A percentile compares a stretch with the other conserved stretches of the same genome.
phyloP scores from a whole-genome alignment of 2,888 invertebrate species.

The Salticus scenicus region DNA sequence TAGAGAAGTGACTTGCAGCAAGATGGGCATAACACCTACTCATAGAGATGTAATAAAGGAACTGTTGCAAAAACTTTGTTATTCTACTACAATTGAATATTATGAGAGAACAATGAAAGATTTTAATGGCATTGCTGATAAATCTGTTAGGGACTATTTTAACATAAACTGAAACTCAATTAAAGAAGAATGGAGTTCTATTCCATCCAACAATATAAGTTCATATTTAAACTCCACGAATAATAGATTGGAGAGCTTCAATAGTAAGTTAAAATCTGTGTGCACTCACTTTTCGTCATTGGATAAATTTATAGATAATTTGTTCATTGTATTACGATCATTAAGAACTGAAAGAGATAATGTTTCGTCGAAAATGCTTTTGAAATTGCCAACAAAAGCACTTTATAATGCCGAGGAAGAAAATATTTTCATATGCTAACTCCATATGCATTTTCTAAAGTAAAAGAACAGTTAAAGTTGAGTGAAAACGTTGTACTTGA shows the following conservation, averaged over 20 bases:
- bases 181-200: neutral
- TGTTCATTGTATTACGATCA: neutral
- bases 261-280: too few relatives aligned
- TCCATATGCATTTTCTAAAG: neutral
- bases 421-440: neutral
- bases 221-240: neutral
- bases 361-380: neutral
- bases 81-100: neutral
- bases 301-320: neutral
- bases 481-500: neutral
- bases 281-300: neutral
- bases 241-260: neutral
- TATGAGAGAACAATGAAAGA: neutral
- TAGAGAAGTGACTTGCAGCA: neutral
- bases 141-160: neutral
- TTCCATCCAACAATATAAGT: neutral
- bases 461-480: neutral
- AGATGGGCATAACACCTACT: neutral
- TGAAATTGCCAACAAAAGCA: neutral
- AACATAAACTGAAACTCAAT: neutral
- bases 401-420: neutral
- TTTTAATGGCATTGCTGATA: neutral
- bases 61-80: neutral
- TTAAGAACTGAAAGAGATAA: neutral
- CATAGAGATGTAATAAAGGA: neutral